These are phyloP conservation scores for Hypomecis punctinalis DNA, from an alignment of 2,888 invertebrate genomes.

Conservation along the genomic window DNA sequence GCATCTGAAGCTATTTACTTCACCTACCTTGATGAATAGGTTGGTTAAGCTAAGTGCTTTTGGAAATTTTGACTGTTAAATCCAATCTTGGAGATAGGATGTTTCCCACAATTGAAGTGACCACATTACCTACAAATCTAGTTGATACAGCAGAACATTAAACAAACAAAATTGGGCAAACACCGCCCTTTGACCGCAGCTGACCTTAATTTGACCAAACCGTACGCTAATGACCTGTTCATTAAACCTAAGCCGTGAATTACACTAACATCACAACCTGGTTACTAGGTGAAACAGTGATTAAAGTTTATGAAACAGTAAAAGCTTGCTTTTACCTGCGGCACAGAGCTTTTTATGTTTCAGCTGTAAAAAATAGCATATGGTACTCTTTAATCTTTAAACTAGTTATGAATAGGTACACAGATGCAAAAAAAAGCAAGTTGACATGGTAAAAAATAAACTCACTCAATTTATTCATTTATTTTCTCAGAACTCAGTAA, in stretches of 20 bases:
- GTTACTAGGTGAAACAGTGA: constrained; percentile 6
- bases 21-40: no score
- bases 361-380: no score
- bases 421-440: no score
- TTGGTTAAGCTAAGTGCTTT: no score
- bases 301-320: neutral
- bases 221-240: constrained; percentile 61
- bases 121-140: constrained; percentile 12
- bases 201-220: constrained; percentile 54
- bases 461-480: no score
- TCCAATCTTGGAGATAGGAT: neutral
- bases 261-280: constrained; percentile 45
- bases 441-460: no score
- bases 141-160: constrained; percentile 14
- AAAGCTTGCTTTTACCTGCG: neutral
- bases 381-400: no score
- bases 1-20: no score
- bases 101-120: constrained; percentile 1
- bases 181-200: constrained; percentile 33
- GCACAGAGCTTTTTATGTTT: no score
- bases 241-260: constrained; percentile 62
- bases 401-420: no score
- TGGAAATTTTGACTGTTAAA: no score
- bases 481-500: neutral
- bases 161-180: constrained; percentile 30